phyloP scores from a whole-genome alignment of 2,113 vertebrate species.

The Labeo catla region DNA sequence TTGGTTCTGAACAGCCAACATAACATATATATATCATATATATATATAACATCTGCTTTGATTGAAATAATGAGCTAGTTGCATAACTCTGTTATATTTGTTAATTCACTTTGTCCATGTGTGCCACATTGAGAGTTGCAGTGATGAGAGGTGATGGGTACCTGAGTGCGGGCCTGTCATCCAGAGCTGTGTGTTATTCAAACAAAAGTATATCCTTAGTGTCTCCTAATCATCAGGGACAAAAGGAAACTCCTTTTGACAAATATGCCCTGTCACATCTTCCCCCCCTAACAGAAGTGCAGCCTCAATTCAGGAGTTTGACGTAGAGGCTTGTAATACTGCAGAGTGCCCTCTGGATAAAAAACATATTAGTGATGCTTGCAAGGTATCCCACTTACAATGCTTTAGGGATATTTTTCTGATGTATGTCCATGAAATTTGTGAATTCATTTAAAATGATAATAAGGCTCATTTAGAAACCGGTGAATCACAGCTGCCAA shows the following conservation, averaged over 20 bases:
- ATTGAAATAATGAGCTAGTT: background rate
- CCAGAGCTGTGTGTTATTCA: constrained; percentile 36
- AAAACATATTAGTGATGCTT: constrained; percentile 18
- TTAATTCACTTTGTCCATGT: background rate
- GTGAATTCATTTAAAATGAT: constrained; percentile 26
- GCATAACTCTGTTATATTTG: background rate
- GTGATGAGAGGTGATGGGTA: constrained; percentile 45
- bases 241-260: constrained; percentile 50
- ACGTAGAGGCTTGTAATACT: constrained; percentile 29
- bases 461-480: constrained; percentile 23
- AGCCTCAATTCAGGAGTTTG: constrained; percentile 3
- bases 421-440: background rate
- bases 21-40: background rate
- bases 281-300: constrained; percentile 38
- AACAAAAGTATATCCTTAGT: constrained; percentile 48
- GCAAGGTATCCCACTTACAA: background rate
- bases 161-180: constrained; percentile 29
- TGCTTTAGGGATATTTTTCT: constrained; percentile 33
- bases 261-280: constrained; percentile 54
- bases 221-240: constrained; percentile 52
- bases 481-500: background rate
- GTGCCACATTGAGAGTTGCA: background rate
- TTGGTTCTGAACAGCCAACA: background rate
- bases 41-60: background rate
- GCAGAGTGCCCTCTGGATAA: constrained; percentile 10